Percentiles rank a stretch among this genome's conserved stretches.
Conservation (phyloP, 2,888 invertebrate genomes). For the Tachina grossa region DNA sequence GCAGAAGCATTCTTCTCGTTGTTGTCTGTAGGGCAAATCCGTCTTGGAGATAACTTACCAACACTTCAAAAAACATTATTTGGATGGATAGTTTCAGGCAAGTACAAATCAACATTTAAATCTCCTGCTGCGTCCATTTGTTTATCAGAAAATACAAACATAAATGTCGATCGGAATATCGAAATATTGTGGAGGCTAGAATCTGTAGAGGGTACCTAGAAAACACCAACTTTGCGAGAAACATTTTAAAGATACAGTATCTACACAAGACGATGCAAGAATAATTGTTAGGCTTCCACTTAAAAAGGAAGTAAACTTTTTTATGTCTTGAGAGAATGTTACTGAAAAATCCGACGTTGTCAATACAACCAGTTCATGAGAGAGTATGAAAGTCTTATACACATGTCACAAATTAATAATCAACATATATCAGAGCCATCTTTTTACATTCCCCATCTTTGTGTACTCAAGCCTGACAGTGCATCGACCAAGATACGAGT, state of each 20-base stretch:
- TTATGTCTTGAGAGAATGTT: slow-evolving; percentile 46
- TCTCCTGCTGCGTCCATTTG: neutral
- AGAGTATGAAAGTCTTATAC: slow-evolving; percentile 33
- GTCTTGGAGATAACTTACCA: slow-evolving; percentile 37
- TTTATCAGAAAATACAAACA: neutral
- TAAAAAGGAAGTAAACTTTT: slow-evolving; percentile 30
- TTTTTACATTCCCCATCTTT: slow-evolving; percentile 13
- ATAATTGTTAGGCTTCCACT: slow-evolving; percentile 46
- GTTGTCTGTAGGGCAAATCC: slow-evolving; percentile 32
- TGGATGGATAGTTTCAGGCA: slow-evolving; percentile 56
- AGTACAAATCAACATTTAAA: neutral
- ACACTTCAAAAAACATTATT: slow-evolving; percentile 58
- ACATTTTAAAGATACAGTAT: slow-evolving; percentile 51
- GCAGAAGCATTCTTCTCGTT: slow-evolving; percentile 56
- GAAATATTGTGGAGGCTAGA: slow-evolving; percentile 40
- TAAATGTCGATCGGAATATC: slow-evolving; percentile 20
- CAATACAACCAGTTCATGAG: slow-evolving; percentile 49
- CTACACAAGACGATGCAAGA: neutral
- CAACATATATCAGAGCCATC: neutral
- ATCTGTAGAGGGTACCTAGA: neutral
- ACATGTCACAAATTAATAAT: slow-evolving; percentile 24
- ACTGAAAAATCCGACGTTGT: slow-evolving; percentile 29
- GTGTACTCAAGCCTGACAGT: neutral
- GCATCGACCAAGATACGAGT: neutral
- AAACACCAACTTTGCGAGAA: slow-evolving; percentile 35